Percentiles rank a stretch among this genome's conserved stretches.
These are phyloP conservation scores for Disparrhopalites patrizii DNA, from an alignment of 2,888 invertebrate species.

Conservation along the genomic window DNA sequence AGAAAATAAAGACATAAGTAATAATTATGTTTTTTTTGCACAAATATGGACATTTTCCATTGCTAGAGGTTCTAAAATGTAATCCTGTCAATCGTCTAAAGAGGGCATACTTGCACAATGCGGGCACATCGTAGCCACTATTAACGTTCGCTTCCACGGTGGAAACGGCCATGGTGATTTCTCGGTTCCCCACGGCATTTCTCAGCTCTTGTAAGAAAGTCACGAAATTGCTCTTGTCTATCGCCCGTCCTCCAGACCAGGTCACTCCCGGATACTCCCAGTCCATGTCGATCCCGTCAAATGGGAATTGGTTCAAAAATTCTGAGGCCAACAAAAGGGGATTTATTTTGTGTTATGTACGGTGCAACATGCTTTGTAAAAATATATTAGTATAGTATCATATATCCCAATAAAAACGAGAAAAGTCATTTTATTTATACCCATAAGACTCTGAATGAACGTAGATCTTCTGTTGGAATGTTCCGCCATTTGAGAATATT, in stretches of 20 bases:
- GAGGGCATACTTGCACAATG: conserved; percentile 66
- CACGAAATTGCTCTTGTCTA: conserved; percentile 77
- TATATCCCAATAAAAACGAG: too few relatives aligned
- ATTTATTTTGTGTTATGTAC: too few relatives aligned
- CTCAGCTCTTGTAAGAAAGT: conserved; percentile 76
- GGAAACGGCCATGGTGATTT: conserved; percentile 83
- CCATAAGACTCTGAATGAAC: conserved; percentile 48
- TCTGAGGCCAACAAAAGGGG: too few relatives aligned
- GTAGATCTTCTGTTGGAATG: conserved; percentile 41
- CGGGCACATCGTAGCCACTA: conserved; percentile 85
- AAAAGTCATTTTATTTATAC: conserved; percentile 17
- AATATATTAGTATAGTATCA: too few relatives aligned
- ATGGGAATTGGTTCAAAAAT: conserved; percentile 67
- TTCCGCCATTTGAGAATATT: conserved; percentile 50
- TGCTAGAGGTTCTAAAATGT: too few relatives aligned
- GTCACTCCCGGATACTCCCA: conserved; percentile 88
- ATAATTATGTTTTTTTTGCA: too few relatives aligned
- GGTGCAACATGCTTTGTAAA: neutral
- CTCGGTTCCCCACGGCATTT: conserved; percentile 68
- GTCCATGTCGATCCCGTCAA: conserved; percentile 81
- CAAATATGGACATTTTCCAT: too few relatives aligned
- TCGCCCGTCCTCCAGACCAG: conserved; percentile 75
- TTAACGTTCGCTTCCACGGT: conserved; percentile 78
- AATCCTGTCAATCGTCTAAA: too few relatives aligned
- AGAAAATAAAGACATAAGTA: too few relatives aligned